Evolutionary conservation across 2,888 invertebrate species (phyloP), one percentile per base, ranked within the genome.

Genomic region (Tetragnatha montana): DNA sequence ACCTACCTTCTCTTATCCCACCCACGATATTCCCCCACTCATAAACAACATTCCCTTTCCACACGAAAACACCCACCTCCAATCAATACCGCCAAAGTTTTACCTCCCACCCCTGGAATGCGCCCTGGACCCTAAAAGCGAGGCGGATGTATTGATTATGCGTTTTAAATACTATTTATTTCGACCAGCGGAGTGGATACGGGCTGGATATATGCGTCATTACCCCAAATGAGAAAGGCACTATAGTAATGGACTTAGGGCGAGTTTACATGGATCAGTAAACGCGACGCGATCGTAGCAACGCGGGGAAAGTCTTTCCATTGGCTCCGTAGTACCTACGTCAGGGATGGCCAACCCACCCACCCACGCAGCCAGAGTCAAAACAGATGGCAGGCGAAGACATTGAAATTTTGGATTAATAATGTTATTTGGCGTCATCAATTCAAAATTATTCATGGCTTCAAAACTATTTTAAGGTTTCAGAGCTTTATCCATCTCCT

Each of bases 91-190:
- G 51, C 22, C 21, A 12, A 76, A 35, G 17, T 82, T 51, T 82
- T 21, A 76, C 76, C 22, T n/a, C 10, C 74, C 35, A 8, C 35
- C 17, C 22, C n/a, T 35, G 22, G 82, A 60, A 74, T 74, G 51
- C 60, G 73, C 82, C 19, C 17, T 81, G n/a, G n/a, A n/a, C n/a
- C 14, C 47, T 51, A n/a, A 73, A 81, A 73, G 60, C 22, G 21
- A 74, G 14, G 71, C 50, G 10, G 22, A n/a, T 73, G 51, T 73
- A 82, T 82, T 73, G 81, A 82, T 73, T 73, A 50, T 21, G 60
- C 21, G 19, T 51, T 82, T 73, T 82, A 74, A 82, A 71, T 49
- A 12, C 74, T 74, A 82, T 82, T 82, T 82, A 74, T 82, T 82
- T 74, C 10, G 21, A 35, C 14, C 35, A 74, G 35, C 19, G 50